These are phyloP conservation scores for Pipra filicauda DNA, from an alignment of 2,113 vertebrate species.

Conservation along the genomic window DNA sequence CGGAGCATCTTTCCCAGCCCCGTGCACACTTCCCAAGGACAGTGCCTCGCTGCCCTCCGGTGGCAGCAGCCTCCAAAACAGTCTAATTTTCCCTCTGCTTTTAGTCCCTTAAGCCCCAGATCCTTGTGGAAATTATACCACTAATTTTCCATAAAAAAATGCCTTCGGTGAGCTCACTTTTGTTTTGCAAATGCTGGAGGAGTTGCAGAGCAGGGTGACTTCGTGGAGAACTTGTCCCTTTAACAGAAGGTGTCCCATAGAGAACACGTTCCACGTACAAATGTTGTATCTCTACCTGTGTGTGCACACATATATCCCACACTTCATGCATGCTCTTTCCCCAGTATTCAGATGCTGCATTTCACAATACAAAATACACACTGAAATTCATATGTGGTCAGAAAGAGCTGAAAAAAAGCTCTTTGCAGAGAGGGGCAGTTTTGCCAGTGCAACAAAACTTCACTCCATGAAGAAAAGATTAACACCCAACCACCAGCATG, in stretches of 20 bases:
- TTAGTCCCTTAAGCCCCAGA: neutral
- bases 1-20: neutral
- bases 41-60: slow-evolving; percentile 41
- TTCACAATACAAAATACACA: neutral
- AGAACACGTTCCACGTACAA: neutral
- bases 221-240: neutral
- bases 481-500: neutral
- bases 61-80: neutral
- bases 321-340: neutral
- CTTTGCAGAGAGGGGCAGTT: neutral
- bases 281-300: too few relatives aligned
- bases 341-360: neutral
- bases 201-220: neutral
- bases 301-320: neutral
- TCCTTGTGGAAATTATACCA: fast-evolving
- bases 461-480: fast-evolving
- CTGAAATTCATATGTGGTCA: neutral
- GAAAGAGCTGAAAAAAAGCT: neutral
- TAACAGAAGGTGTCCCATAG: neutral
- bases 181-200: neutral
- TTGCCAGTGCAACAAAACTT: neutral
- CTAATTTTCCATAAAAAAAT: neutral
- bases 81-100: neutral
- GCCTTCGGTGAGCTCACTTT: neutral
- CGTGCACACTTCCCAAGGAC: fast-evolving